phyloP scores from a whole-genome alignment of 1,140 invertebrate genomes.

The Drosophila repleta region DNA sequence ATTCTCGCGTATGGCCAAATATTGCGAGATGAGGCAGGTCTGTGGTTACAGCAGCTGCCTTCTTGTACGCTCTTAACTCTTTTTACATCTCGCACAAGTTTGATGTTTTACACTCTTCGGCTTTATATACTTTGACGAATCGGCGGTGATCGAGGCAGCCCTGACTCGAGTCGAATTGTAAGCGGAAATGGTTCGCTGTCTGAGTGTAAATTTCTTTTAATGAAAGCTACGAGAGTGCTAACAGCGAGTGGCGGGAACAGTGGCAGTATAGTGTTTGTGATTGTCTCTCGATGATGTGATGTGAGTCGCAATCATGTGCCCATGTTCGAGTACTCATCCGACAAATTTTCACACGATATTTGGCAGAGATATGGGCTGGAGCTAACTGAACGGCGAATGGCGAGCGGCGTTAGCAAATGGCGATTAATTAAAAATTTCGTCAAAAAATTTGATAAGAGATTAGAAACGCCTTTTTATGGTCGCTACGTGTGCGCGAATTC shows the following conservation, averaged over 20 bases:
- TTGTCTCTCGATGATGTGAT: conserved; percentile 11
- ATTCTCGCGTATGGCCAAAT: neutral
- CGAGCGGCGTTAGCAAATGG: conserved; percentile 12
- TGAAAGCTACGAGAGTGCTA: conserved; percentile 49
- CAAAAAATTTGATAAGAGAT: conserved; percentile 78
- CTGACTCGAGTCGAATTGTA: conserved; percentile 28
- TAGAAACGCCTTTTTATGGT: conserved; percentile 70
- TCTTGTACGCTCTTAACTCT: conserved; percentile 13
- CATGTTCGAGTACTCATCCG: conserved; percentile 14
- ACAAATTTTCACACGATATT: conserved; percentile 72
- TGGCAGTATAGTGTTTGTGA: conserved; percentile 28
- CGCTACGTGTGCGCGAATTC: conserved; percentile 75
- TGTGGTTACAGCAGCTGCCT: conserved; percentile 44
- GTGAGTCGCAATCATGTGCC: conserved; percentile 8
- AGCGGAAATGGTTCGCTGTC: conserved; percentile 61
- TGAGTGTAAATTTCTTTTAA: conserved; percentile 62
- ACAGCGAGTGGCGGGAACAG: too few species aligned
- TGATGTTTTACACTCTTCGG: conserved; percentile 34
- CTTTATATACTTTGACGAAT: conserved; percentile 67
- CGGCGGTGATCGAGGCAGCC: conserved; percentile 33
- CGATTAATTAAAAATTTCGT: conserved; percentile 69
- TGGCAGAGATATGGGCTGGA: conserved; percentile 49
- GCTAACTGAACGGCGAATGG: neutral
- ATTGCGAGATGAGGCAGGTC: conserved; percentile 14
- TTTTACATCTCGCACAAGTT: conserved; percentile 46